phyloP scores from a whole-genome alignment of 1,140 invertebrate genomes.

The Parasteatoda tepidariorum region DNA sequence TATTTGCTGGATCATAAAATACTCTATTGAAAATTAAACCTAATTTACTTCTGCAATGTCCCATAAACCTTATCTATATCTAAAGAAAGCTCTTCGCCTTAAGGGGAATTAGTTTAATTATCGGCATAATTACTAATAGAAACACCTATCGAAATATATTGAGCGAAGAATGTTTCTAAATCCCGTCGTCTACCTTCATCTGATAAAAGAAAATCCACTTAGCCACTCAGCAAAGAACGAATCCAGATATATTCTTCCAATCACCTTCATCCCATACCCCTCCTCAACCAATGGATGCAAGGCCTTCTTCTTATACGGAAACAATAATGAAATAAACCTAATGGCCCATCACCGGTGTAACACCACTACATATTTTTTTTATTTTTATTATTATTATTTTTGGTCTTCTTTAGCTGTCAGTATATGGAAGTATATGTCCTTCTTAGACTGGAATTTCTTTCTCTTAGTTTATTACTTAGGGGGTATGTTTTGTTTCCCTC shows the following conservation, averaged over 20 bases:
- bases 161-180: no score
- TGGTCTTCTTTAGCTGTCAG: neutral
- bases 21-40: no score
- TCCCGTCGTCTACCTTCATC: constrained; percentile 15
- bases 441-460: neutral
- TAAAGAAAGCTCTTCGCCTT: no score
- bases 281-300: constrained; percentile 13
- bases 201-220: constrained; percentile 38
- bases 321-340: constrained; percentile 56
- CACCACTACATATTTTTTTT: constrained; percentile 18
- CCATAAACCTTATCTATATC: no score
- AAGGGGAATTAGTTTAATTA: no score
- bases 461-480: constrained; percentile 48
- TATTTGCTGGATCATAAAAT: no score
- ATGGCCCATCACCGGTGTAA: constrained; percentile 44
- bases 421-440: neutral
- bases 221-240: neutral
- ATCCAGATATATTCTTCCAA: constrained; percentile 3
- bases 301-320: constrained; percentile 9
- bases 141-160: no score
- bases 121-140: no score
- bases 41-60: no score
- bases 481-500: constrained; percentile 20
- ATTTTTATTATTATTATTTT: neutral
- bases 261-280: neutral